These are phyloP conservation scores for Melikaiella ostensackeni DNA, from an alignment of 2,888 invertebrate genomes.

Conservation along the genomic window DNA sequence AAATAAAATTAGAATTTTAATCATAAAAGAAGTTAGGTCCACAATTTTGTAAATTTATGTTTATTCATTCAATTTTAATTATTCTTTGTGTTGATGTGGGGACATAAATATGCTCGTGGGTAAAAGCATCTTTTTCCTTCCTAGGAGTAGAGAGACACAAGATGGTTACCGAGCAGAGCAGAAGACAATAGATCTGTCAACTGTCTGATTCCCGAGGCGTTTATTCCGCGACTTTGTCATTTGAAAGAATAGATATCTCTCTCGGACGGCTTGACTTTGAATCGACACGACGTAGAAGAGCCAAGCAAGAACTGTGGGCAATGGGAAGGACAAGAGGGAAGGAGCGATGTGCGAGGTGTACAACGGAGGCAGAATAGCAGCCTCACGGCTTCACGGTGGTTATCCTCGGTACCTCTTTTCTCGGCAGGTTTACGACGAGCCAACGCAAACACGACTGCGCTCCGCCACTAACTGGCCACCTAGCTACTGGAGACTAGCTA, in stretches of 20 bases:
- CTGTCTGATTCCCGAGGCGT: conserved; percentile 27
- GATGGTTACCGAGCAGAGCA: conserved; percentile 24
- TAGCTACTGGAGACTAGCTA: conserved; percentile 67
- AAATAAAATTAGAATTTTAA: conserved; percentile 16
- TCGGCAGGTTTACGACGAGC: conserved; percentile 72
- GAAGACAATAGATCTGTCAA: conserved; percentile 23
- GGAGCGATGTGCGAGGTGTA: conserved; percentile 43
- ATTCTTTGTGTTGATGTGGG: not conserved
- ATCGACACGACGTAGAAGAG: conserved; percentile 42
- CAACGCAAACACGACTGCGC: conserved; percentile 71
- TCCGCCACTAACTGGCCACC: conserved; percentile 72
- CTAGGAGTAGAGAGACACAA: conserved; percentile 31
- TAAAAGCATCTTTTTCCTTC: not conserved
- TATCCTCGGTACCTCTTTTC: conserved; percentile 58
- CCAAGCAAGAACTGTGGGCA: conserved; percentile 37
- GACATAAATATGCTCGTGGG: not conserved
- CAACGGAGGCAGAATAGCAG: conserved; percentile 47
- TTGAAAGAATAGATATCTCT: conserved; percentile 26
- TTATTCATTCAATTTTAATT: not conserved
- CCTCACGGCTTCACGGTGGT: conserved; percentile 55
- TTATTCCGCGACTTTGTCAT: conserved; percentile 21
- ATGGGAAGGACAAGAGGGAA: conserved; percentile 33
- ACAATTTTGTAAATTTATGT: not conserved
- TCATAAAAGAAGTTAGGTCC: not conserved
- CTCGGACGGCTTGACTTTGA: conserved; percentile 43